These are phyloP conservation scores for Sisor rabdophorus DNA, from an alignment of 2,113 vertebrate species.

Conservation along the genomic window DNA sequence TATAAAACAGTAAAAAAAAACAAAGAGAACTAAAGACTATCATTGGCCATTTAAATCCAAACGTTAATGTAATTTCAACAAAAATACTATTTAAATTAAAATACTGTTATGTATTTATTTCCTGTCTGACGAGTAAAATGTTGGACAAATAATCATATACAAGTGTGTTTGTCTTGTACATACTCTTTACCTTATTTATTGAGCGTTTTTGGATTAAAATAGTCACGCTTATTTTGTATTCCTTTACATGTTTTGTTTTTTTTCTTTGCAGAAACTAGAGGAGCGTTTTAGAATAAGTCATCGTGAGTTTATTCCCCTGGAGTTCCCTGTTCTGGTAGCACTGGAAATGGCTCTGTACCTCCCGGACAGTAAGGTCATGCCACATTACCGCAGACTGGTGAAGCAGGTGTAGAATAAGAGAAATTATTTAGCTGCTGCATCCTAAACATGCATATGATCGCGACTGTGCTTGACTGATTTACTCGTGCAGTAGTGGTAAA, in stretches of 20 bases:
- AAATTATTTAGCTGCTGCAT: not conserved
- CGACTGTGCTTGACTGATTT: not conserved
- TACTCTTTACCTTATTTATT: too few species aligned
- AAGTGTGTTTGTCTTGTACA: too few species aligned
- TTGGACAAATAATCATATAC: too few species aligned
- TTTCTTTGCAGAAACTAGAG: slow-evolving; percentile 82
- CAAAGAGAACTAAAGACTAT: too few species aligned
- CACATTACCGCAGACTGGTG: slow-evolving; percentile 90
- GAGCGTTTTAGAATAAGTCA: slow-evolving; percentile 93
- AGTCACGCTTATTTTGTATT: not conserved
- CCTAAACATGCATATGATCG: not conserved
- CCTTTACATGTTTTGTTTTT: not conserved
- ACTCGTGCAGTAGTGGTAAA: not conserved
- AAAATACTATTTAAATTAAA: too few species aligned
- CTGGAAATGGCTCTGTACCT: slow-evolving; percentile 97
- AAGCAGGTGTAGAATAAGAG: slow-evolving; percentile 76
- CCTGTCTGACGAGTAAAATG: too few species aligned
- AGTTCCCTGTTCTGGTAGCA: slow-evolving; percentile 93
- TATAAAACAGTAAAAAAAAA: too few species aligned
- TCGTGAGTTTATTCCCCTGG: slow-evolving; percentile 87
- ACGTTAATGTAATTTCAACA: too few species aligned
- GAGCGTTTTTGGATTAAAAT: too few species aligned
- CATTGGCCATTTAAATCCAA: too few species aligned
- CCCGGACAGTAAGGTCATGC: slow-evolving; percentile 92
- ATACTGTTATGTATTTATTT: too few species aligned